phyloP scores from a whole-genome alignment of 2,797 vertebrate genomes.

The Peromyscus attwateri region DNA sequence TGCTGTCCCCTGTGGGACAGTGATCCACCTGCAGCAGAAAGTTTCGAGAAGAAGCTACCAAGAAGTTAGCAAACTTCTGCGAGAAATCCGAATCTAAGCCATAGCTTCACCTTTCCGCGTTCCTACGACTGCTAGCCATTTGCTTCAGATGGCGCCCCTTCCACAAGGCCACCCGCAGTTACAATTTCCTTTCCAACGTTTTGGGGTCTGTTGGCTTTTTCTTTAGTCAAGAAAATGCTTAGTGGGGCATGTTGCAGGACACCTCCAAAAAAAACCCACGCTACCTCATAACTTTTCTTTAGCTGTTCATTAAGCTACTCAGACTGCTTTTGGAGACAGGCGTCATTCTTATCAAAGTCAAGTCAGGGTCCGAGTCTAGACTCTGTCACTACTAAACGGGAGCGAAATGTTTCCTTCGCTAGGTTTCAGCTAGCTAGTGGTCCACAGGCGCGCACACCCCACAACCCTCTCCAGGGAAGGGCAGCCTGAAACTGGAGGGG shows the following conservation, averaged over 20 bases:
- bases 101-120: not conserved
- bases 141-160: not conserved
- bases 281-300: not conserved
- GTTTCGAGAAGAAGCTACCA: not conserved
- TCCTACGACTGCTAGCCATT: not conserved
- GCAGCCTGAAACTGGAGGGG: not conserved
- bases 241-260: not conserved
- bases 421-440: not conserved
- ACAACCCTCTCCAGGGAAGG: rapidly evolving
- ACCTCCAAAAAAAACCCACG: not conserved
- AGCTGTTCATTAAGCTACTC: not conserved
- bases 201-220: not conserved
- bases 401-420: not conserved
- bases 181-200: not conserved
- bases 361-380: not conserved
- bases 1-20: not conserved
- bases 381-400: not conserved
- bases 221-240: slow-evolving; percentile 8
- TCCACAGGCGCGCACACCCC: not conserved
- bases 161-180: rapidly evolving
- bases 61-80: not conserved
- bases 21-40: not conserved
- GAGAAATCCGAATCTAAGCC: not conserved
- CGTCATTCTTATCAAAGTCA: not conserved
- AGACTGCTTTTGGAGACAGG: not conserved